Base-by-base conservation (phyloP, 1,140 invertebrate species). In the Pseudomyrmex gracilis region DNA sequence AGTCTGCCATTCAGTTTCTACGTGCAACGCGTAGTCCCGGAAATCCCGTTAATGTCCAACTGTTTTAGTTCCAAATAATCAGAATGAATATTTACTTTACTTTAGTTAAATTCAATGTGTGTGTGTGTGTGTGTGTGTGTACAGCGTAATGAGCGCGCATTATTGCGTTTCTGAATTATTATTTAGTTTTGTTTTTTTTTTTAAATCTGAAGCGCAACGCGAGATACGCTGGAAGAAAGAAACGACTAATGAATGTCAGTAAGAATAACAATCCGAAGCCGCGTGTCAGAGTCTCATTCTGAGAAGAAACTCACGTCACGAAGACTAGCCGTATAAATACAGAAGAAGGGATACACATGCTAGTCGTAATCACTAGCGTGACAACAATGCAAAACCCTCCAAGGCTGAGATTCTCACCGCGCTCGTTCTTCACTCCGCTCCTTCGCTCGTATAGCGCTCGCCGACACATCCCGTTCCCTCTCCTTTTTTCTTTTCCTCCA, bases 321-420 rank as follows among this genome's bases (percentile, higher is more conserved):
- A 88, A 83, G 66, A 85, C 83, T 43, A 34, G 34, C n/a, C n/a
- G 43, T n/a, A 34, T 34, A 83, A 57, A 76, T 55, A 55, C 57
- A 57, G n/a, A n/a, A 49, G 82, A 47, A 70, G 61, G 82, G 63
- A 80, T 83, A 73, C 66, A 87, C 55, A 84, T 66, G 58, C 60
- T 53, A 51, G 74, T 87, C 82, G 87, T 92, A 92, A 92, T 93
- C 92, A 93, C 87, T 86, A 76, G 80, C 83, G 85, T 83, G 89
- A 86, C 82, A 88, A 92, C 91, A 92, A 92, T 93, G 87, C 82
- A 34, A 34, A 76, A 9, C 71, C 85, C 88, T 89, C 2, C 73
- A 24, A 53, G 83, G 87, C 85, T 71, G 45, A 64, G 71, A 82
- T 80, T 85, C 77, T 85, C 80, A 88, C 82, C 53, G n/a, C n/a